A percentile compares a stretch with the other conserved stretches of the same genome.
These are phyloP conservation scores for Atta cephalotes DNA, from an alignment of 1,140 invertebrate genomes.

Conservation along the genomic window DNA sequence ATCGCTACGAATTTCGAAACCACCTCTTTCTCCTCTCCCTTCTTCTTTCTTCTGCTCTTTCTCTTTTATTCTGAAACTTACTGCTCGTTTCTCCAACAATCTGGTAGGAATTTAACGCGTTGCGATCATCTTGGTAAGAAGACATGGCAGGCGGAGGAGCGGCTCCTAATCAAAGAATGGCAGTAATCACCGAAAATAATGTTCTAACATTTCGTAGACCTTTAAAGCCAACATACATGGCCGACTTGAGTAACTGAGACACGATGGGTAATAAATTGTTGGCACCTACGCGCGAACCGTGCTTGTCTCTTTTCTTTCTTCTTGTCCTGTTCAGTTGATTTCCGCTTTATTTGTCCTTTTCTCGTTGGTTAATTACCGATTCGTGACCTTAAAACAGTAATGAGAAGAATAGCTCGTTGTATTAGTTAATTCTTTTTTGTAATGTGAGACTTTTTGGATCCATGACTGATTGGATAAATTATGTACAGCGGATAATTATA, in stretches of 20 bases:
- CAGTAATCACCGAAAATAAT: slow-evolving; percentile 81
- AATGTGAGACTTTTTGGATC: slow-evolving; percentile 64
- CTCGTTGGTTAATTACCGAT: slow-evolving; percentile 64
- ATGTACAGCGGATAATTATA: slow-evolving; percentile 5
- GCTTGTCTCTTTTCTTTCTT: slow-evolving; percentile 43
- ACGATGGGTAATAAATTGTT: slow-evolving; percentile 79
- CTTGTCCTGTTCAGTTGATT: neutral
- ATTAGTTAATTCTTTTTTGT: slow-evolving; percentile 63
- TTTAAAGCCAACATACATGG: slow-evolving; percentile 73
- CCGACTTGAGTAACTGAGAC: slow-evolving; percentile 69
- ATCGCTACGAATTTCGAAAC: slow-evolving; percentile 78
- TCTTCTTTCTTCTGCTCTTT: slow-evolving; percentile 36
- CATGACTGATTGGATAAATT: slow-evolving; percentile 73
- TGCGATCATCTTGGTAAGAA: slow-evolving; percentile 18
- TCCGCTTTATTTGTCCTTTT: slow-evolving; percentile 8
- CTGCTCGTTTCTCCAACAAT: slow-evolving; percentile 55
- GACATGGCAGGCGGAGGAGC: neutral
- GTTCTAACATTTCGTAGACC: slow-evolving; percentile 73
- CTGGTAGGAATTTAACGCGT: slow-evolving; percentile 67
- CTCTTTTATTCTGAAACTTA: slow-evolving; percentile 64
- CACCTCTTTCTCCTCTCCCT: slow-evolving; percentile 27
- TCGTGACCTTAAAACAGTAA: slow-evolving; percentile 76
- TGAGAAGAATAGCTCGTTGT: slow-evolving; percentile 69
- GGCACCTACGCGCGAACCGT: slow-evolving; percentile 74
- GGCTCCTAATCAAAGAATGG: slow-evolving; percentile 78